These are phyloP conservation scores for Platycnemis pennipes DNA, from an alignment of 2,888 invertebrate species.

Conservation along the genomic window DNA sequence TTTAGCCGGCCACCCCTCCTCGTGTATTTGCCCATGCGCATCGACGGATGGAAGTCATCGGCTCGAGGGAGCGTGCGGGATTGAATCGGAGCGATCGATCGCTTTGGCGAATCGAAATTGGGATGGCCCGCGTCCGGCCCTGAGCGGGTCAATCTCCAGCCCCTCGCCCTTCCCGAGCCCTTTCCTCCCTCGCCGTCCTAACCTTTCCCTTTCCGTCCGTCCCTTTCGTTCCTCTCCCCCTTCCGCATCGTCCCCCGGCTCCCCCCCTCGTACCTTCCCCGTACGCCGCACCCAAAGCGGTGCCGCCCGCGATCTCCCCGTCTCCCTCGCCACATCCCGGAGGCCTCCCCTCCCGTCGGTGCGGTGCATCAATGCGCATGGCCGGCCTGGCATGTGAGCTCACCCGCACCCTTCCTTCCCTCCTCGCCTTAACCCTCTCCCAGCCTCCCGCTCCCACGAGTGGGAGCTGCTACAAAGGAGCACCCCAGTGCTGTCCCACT, in stretches of 20 bases:
- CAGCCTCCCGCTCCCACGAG: not conserved
- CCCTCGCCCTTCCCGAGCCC: too few species aligned
- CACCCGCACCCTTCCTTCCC: not conserved
- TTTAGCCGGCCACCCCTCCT: too few species aligned
- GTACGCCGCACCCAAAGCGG: not conserved
- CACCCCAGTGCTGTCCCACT: constrained; percentile 41
- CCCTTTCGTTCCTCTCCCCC: not conserved
- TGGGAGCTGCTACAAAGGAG: not conserved
- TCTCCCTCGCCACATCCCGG: not conserved
- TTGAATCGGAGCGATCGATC: too few species aligned
- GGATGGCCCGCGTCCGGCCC: too few species aligned
- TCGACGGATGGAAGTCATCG: too few species aligned
- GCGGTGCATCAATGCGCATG: constrained; percentile 42
- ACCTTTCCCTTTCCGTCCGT: not conserved
- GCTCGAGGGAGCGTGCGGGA: too few species aligned
- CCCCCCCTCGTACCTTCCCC: not conserved
- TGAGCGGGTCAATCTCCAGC: too few species aligned
- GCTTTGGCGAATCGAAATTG: too few species aligned
- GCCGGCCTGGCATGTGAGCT: not conserved
- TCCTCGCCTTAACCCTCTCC: not conserved
- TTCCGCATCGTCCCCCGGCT: not conserved
- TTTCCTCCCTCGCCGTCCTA: not conserved
- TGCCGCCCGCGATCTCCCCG: not conserved
- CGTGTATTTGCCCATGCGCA: too few species aligned
- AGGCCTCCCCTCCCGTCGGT: not conserved